Conservation (phyloP, 2,888 invertebrate species). For the Buathra laborator region DNA sequence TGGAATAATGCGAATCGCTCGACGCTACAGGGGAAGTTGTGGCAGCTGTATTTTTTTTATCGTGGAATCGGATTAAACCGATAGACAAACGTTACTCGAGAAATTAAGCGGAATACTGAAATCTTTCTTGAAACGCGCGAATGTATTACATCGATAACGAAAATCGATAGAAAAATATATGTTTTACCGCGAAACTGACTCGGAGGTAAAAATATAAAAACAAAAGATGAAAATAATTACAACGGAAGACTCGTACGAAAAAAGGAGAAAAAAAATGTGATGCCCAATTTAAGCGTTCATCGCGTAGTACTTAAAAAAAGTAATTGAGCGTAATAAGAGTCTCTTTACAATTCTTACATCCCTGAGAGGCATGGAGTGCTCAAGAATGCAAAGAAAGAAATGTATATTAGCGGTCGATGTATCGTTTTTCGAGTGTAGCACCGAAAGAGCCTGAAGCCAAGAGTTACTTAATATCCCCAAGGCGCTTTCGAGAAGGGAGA, state of each 20-base stretch:
- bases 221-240: too few species aligned
- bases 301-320: not conserved
- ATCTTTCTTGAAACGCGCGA: too few species aligned
- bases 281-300: too few species aligned
- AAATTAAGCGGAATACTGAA: not conserved
- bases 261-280: not conserved
- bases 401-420: constrained; percentile 55
- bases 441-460: constrained; percentile 68
- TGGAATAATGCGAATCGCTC: constrained; percentile 18
- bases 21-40: not conserved
- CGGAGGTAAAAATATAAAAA: too few species aligned
- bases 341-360: not conserved
- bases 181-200: too few species aligned
- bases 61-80: constrained; percentile 29
- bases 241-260: not conserved
- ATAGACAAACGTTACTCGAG: not conserved
- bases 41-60: constrained; percentile 39
- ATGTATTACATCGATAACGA: too few species aligned
- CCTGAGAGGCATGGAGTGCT: not conserved
- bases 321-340: not conserved
- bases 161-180: too few species aligned
- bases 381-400: constrained; percentile 3
- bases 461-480: constrained; percentile 82
- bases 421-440: constrained; percentile 69
- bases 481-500: constrained; percentile 73